Conservation (phyloP, 2,797 vertebrate genomes). For the Erithacus rubecula region DNA sequence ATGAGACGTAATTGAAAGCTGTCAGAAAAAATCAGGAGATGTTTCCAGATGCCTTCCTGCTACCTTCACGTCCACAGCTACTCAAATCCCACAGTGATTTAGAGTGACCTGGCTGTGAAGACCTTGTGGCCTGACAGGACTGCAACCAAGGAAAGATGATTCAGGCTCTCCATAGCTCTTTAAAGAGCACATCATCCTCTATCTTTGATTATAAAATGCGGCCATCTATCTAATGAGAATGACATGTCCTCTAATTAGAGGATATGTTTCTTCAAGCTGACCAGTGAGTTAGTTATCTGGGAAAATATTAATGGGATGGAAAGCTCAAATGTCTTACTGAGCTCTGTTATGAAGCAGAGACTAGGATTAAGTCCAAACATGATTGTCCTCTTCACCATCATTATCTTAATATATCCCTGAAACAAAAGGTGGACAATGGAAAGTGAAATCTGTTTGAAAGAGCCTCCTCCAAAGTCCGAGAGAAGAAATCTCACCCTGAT, state of each 20-base stretch:
- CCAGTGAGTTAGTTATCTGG: neutral
- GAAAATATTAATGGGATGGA: neutral
- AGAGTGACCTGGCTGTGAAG: neutral
- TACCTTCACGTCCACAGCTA: neutral
- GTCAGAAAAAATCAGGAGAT: neutral
- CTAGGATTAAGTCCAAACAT: fast-evolving
- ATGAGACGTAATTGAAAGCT: neutral
- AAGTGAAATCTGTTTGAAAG: neutral
- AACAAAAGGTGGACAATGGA: neutral
- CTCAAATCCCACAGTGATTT: neutral
- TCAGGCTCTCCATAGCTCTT: neutral
- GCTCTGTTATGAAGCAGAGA: neutral
- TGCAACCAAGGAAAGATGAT: neutral
- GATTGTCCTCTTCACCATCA: neutral
- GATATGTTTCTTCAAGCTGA: neutral
- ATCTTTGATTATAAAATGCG: neutral
- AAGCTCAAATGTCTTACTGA: neutral
- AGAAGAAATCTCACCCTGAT: neutral
- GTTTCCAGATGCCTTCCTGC: neutral
- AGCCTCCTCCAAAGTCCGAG: neutral
- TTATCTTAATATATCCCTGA: neutral
- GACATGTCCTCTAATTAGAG: constrained; percentile 12
- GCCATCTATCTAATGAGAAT: neutral
- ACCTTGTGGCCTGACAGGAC: neutral
- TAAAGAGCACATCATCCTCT: neutral